Base-by-base conservation (phyloP, 2,888 invertebrate species). In the Masnerella sp. region DNA sequence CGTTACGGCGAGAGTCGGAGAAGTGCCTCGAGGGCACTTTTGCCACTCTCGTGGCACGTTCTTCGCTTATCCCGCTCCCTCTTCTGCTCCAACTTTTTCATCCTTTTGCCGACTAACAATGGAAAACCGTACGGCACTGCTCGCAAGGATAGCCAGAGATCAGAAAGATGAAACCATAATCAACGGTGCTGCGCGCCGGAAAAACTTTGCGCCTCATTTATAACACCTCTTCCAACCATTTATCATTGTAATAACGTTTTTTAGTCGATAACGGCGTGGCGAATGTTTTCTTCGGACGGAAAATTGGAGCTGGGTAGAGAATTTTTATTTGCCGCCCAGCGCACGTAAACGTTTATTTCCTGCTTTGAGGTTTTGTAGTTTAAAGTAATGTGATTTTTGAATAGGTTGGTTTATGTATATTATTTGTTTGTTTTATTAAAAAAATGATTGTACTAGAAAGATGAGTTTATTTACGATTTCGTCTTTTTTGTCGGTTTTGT, bases 11-110 rank as follows among this genome's bases (percentile, higher is more conserved):
- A 68, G 69, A 77, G 75, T 69, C 52, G 54, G 40, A 74, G 74
- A 70, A 67, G 59, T 77, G 73, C 76, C 81, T 77, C 62, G 76
- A 78, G 83, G 81, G 82, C 77, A 78, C 78, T 82, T 81, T 81
- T 76, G 78, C 77, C 79, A 80, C 80, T 79, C 81, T 78, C 71
- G 73, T 75, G 74, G 74, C 80, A 75, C 68, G 74, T 71, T 79
- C 65, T 67, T 75, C 38, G 61, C 58, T 42, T 72, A 62, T 64
- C 49, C 64, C 30, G 20, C 58, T 65, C 61, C 59, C 38, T 68
- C 56, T 52, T 32, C 56, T 56, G 11, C 12, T 12, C 28, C 14
- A 12, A 43, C 45, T 52, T 65, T 40, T 56, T 65, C 9, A 47
- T 32, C 42, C 22, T 30, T 43, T 45, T 42, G 30, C 52, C 28